Base-by-base conservation (phyloP, 2,888 invertebrate genomes). In the Heliconius hortense region DNA sequence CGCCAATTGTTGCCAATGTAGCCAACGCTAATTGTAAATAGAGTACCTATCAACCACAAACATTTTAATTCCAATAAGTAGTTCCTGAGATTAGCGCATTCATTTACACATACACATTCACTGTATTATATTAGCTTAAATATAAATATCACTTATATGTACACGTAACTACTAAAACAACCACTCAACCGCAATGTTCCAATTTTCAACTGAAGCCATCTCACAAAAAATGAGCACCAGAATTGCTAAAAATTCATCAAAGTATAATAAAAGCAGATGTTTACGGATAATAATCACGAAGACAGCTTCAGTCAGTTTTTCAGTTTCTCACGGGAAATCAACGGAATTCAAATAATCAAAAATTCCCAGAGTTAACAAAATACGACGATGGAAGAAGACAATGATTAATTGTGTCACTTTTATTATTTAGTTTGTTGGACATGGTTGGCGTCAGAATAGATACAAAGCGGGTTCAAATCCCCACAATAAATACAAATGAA, bases 261-360 rank as follows among this genome's bases (percentile, higher is more conserved):
- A 64, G 64, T 39, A 39, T 39, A 39, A 64, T 64, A 64, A 64
- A 39, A 64, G 35, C 39, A 64, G 64, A 64, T 64, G 64, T 64
- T 64, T 39, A 64, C 64, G 59, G 15, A 60, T 26, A 60, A 60
- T 60, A 60, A 60, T 60, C 13, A 60, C 26, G 39, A 24, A 64
- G 64, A 64, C 64, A 39, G 64, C 64, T 39, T 2, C 39, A 15
- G 64, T 13, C 64, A 24, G 64, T 11, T 39, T 39, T 64, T 64
- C 7, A 39, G 13, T 13, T 31, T 15, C 68, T 69, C 68, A 28
- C 68, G 68, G 28, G 68, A 69, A 69, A 69, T 69, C 53, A 69
- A 69, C 53, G 31, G 53, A n/a, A 56, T 31, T 69, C 53, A 56
- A 69, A 64, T 64, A 64, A 56, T 69, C 68, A 69, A 53, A 68